Evolutionary conservation across 2,888 invertebrate species (phyloP), one percentile per base, ranked within the genome.

Genomic region (Brachylomia viminalis): DNA sequence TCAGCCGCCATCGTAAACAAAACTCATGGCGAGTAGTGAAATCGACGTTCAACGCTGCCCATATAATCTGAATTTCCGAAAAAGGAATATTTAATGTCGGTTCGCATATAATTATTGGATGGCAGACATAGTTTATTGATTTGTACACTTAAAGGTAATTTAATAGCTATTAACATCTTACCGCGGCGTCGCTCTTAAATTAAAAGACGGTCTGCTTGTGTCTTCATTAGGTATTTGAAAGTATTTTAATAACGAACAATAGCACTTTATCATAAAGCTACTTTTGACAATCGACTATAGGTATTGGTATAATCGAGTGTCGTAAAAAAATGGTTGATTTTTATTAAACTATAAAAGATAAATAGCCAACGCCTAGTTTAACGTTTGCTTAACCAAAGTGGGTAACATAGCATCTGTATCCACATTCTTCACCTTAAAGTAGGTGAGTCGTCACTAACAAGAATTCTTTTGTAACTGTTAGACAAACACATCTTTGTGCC

Each of bases 11-110:
- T 88, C 89, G 89, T 92, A 91, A 93, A 92, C 92, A 90, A 92
- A 88, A 89, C 73, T 64, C 86, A 75, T 72, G 80, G 70, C 68
- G 62, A 66, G 72, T 73, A 84, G 90, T 90, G 90, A 92, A 92
- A 92, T 91, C 90, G 79, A 88, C 89, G 90, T 90, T 91, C 88
- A 85, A 90, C 89, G 86, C 87, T 88, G 90, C 77, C 85, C 86
- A 90, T 90, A 88, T 93, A 92, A 93, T 92, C 92, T 91, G 89
- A 87, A 90, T 91, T 88, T 89, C 91, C 91, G 83, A 91, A 93
- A 92, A 92, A 86, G 91, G 91, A 84, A 87, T 84, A 79, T 86
- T 82, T 88, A 77, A 83, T 86, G 84, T 80, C 77, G 78, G 83
- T 86, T 88, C 80, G 86, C 85, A 87, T 90, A 90, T 88, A 88